These are phyloP conservation scores for Cheilosia grossa DNA, from an alignment of 2,888 invertebrate species.

Conservation along the genomic window DNA sequence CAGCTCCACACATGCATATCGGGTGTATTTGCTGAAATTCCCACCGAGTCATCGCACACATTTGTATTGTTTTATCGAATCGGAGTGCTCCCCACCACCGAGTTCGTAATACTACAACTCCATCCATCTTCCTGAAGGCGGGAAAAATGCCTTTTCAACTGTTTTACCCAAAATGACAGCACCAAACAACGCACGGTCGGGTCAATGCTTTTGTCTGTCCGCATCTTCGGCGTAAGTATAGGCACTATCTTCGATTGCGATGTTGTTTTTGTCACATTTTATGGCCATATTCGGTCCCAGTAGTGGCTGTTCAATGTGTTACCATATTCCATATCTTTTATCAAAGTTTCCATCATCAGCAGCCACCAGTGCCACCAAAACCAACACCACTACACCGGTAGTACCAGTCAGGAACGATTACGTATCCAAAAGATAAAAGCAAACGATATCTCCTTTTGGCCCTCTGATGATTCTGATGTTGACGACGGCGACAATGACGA, in stretches of 20 bases:
- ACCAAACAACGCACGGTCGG: slow-evolving; percentile 4
- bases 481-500: slow-evolving; percentile 30
- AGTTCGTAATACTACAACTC: too few species aligned
- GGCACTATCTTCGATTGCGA: slow-evolving; percentile 14
- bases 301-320: slow-evolving; percentile 21
- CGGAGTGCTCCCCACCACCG: slow-evolving; percentile 2
- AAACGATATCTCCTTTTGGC: slow-evolving; percentile 49
- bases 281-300: slow-evolving; percentile 39
- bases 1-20: not conserved
- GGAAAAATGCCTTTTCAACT: slow-evolving; percentile 21
- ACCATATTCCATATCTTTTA: slow-evolving; percentile 26
- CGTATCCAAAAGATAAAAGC: slow-evolving; percentile 62
- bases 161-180: slow-evolving; percentile 17
- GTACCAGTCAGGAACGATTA: slow-evolving; percentile 47
- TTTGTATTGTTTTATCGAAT: slow-evolving; percentile 55
- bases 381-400: slow-evolving; percentile 22
- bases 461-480: slow-evolving; percentile 50
- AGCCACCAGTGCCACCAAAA: slow-evolving; percentile 14
- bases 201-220: slow-evolving; percentile 25
- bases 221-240: not conserved
- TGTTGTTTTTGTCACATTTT: slow-evolving; percentile 33
- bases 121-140: slow-evolving; percentile 6
- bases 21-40: slow-evolving; percentile 34
- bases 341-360: slow-evolving; percentile 15
- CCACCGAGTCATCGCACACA: slow-evolving; percentile 29